Base-by-base conservation (phyloP, 2,797 vertebrate species). In the Poeciliopsis infans region DNA sequence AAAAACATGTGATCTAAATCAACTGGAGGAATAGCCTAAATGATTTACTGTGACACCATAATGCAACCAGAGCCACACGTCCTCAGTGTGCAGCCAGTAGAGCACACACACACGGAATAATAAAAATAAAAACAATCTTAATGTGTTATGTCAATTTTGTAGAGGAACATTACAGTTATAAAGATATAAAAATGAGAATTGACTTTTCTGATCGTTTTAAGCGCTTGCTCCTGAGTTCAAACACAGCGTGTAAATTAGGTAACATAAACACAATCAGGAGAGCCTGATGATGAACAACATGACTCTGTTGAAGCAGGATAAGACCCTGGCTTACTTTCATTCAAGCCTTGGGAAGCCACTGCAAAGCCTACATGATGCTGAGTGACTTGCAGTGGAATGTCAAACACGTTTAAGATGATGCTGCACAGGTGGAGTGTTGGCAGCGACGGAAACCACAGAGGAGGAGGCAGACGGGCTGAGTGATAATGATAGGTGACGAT, bases 371-470 rank as follows among this genome's bases (percentile, higher is more conserved):
- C 23, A 39, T 43, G 66, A 45, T 69, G 39, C 36, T 43, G 66
- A 69, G 39, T n/a, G 66, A 75, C 72, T 64, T 25, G 33, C 91
- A 93, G 96, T 95, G 89, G 95, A 94, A 95, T 96, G 96, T 96
- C 96, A 96, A 55, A 89, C 95, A 92, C 89, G 93, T 92, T 97
- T 96, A 95, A 92, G 94, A 94, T 96, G 96, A 97, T 83, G 92
- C 87, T 95, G 93, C 96, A 95, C 96, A 97, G 94, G 88, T 89
- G 68, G 89, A 86, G 83, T 75, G 84, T 75, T 81, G 79, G 80
- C 82, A 85, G 49, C 39, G 11, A 5, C 72, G 55, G 78, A 59
- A 59, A 82, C 79, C 80, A 43, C 79, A 83, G 71, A 79, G 83
- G 84, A 84, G 86, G 74, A 84, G 83, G 80, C 86, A 88, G 87